A percentile compares a stretch with the other conserved stretches of the same genome.
Conservation (phyloP, 1,140 invertebrate species). For the Drosophila auraria region DNA sequence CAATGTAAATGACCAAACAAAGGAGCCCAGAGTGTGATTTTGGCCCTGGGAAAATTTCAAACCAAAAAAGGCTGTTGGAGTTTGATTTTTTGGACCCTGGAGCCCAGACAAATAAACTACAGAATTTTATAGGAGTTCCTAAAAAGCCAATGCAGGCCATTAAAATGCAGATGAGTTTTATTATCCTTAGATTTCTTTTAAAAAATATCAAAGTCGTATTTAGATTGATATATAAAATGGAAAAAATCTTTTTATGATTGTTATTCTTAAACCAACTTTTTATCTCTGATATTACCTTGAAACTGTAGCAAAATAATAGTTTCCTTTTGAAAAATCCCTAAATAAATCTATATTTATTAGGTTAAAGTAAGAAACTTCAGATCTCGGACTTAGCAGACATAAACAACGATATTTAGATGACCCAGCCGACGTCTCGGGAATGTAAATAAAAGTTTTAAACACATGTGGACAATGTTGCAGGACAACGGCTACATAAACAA, state of each 20-base stretch:
- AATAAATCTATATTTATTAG: not conserved
- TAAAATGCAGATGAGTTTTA: slow-evolving; percentile 16
- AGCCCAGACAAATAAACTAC: slow-evolving; percentile 10
- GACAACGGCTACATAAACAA: slow-evolving; percentile 69
- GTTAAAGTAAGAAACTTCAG: not conserved
- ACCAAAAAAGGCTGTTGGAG: slow-evolving; percentile 13
- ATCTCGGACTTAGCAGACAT: slow-evolving; percentile 23
- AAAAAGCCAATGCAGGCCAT: not conserved
- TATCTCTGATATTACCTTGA: not conserved
- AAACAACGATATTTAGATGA: slow-evolving; percentile 23
- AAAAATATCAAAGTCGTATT: not conserved
- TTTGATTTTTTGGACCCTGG: slow-evolving; percentile 1
- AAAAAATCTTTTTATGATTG: not conserved
- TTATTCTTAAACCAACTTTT: not conserved
- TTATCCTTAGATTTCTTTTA: too few relatives aligned
- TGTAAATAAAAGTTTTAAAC: slow-evolving; percentile 49
- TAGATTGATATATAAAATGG: not conserved
- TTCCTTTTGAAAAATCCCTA: not conserved
- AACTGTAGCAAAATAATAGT: not conserved
- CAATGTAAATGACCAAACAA: slow-evolving; percentile 60
- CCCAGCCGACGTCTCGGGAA: slow-evolving; percentile 7
- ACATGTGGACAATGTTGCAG: slow-evolving; percentile 65
- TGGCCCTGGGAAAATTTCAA: slow-evolving; percentile 41
- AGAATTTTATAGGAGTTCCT: slow-evolving; percentile 4
- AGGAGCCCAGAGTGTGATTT: slow-evolving; percentile 53